Evolutionary conservation across 2,888 invertebrate species (phyloP).

Genomic region (Tetheella fluctuosa): DNA sequence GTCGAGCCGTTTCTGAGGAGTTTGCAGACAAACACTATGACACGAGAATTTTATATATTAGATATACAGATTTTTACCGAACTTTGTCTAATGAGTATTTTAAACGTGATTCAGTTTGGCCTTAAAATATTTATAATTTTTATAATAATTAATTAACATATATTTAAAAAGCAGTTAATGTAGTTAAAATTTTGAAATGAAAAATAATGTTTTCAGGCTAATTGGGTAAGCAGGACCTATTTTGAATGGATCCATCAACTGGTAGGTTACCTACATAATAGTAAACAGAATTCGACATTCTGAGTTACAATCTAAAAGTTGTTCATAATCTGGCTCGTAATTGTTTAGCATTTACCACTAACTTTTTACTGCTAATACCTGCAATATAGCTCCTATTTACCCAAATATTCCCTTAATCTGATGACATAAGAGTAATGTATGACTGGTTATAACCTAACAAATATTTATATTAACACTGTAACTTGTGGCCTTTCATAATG

Average conservation of each 20-base stretch:
- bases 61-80: not conserved
- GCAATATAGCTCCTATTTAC: conserved; percentile 4
- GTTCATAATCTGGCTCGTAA: too few relatives aligned
- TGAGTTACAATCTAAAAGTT: too few relatives aligned
- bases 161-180: not conserved
- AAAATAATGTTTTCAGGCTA: not conserved
- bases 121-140: not conserved
- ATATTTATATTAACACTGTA: conserved; percentile 18
- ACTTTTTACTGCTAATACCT: too few relatives aligned
- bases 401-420: not conserved
- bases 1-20: too few relatives aligned
- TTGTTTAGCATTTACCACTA: too few relatives aligned
- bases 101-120: too few relatives aligned
- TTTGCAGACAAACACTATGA: too few relatives aligned
- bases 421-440: not conserved
- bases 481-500: conserved; percentile 38
- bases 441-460: not conserved
- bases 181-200: not conserved
- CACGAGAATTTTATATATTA: too few relatives aligned
- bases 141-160: too few relatives aligned
- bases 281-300: too few relatives aligned
- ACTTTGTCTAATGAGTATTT: too few relatives aligned
- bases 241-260: not conserved
- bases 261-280: too few relatives aligned
- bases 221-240: conserved; percentile 1